Base-by-base conservation (phyloP, 2,888 invertebrate species). In the Galeopsomyia nigrocyanea region DNA sequence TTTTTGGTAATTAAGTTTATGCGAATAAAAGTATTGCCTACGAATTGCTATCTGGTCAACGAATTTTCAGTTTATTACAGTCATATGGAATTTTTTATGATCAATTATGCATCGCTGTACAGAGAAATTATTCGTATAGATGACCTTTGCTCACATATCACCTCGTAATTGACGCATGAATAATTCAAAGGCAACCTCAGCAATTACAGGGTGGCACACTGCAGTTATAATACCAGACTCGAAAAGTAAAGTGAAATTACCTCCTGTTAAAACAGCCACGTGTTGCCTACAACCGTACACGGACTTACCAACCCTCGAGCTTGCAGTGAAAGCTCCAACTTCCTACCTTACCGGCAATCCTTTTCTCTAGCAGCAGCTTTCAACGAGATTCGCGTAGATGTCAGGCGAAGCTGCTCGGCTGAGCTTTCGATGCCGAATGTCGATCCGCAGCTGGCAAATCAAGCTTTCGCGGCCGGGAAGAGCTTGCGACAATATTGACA, bases 401-500 rank as follows among this genome's bases (percentile, higher is more conserved):
- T 65, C 73, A 46, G 53, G 16, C 3, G 22, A 39, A 46, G 72
- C 49, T 46, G 13, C 7, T 14, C 16, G 17, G 16, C 17, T 10
- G 31, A 56, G 46, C 49, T 56, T n/a, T 3, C 31, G 21, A 39
- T 13, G 39, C 13, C 19, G 22, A 9, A 21, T 46, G 6, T 6
- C 63, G 68, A 68, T 64, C 63, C 13, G 26, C 5, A 9, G 6
- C 26, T 22, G 10, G 53, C 16, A 22, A 67, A n/a, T 26, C 19
- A 26, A 67, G 67, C 58, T 67, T 47, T 3, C 50, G 21, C 16
- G 16, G 14, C 0, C 16, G 53, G 3, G 39, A 65, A 57, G 19
- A 58, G 64, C 56, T 69, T 69, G 16, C 16, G 76, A 70, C 73
- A 78, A 77, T 78, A 78, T 78, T 77, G 77, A 77, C 74, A 76